Percentiles rank a stretch among this genome's conserved stretches.
Conservation (phyloP, 2,797 vertebrate genomes). For the Diglossa cyanea region DNA sequence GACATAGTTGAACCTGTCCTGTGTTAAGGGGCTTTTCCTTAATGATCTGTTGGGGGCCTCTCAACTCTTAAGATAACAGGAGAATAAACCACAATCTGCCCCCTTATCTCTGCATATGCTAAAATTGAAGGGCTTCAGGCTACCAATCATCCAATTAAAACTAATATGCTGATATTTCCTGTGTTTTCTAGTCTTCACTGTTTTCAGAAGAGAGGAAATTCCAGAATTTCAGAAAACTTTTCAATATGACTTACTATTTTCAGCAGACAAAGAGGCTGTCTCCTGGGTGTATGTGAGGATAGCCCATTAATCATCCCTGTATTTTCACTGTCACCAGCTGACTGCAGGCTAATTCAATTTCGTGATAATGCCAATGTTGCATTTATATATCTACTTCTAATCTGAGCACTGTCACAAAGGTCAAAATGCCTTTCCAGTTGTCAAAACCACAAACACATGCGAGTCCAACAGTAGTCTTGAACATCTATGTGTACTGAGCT, state of each 20-base stretch:
- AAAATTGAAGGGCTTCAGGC: background rate
- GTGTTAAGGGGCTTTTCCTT: conserved; percentile 15
- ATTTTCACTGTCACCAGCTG: background rate
- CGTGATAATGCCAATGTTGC: background rate
- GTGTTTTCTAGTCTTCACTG: background rate
- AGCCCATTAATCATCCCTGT: background rate
- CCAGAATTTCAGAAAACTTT: background rate
- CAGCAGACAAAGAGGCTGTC: background rate
- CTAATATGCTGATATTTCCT: background rate
- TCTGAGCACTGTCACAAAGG: background rate
- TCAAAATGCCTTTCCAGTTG: background rate
- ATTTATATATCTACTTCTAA: background rate
- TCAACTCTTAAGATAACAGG: background rate
- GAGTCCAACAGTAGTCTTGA: background rate
- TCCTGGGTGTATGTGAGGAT: background rate
- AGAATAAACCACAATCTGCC: background rate
- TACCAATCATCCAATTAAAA: background rate
- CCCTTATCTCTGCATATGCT: conserved; percentile 14
- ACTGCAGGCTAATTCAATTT: background rate
- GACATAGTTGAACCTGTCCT: conserved; percentile 19
- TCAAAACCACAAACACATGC: background rate
- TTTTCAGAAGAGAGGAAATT: background rate
- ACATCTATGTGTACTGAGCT: background rate
- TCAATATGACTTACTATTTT: background rate
- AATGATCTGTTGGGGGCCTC: background rate